Evolutionary conservation across 2,797 vertebrate genomes (phyloP), one percentile per base, ranked within the genome.

Genomic region (Sylvilagus floridanus): DNA sequence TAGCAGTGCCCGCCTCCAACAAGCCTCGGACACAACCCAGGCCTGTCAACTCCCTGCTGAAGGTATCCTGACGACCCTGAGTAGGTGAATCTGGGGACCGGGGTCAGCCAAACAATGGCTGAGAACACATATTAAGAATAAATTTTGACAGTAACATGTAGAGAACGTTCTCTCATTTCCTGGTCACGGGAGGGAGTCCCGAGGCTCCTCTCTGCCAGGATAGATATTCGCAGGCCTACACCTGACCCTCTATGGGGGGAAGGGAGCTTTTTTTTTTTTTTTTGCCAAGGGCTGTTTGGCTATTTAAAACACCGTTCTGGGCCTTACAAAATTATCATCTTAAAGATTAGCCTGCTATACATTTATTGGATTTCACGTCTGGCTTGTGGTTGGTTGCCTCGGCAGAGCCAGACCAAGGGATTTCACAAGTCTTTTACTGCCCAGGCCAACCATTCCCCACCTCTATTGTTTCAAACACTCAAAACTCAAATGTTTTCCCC

Each of bases 111-210:
- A 96, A 63, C 37, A 37, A 2, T 28, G 37, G 63, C 63, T 21
- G 28, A 90, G 69, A 89, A 83, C 30, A 66, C 26, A 42, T 57
- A 85, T 28, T 76, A 87, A 88, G 78, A 94, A 91, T 78, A 77
- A 75, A 93, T 69, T 50, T 82, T 90, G 73, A 96, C 78, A 86
- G 54, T 90, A 84, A 81, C 78, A 91, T 93, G 85, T 72, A 90
- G 60, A 24, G 82, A 93, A 30, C 57, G 6, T 66, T 84, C 60
- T 37, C 69, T 93, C 42, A 22, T 54, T 95, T 90, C 79, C 94
- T 52, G 37, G 66, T 76, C 75, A 94, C 60, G 1, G n/a, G 24
- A 42, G 81, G 66, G 32, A 54, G n/a, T n/a, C 28, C 28, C 65
- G 26, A n/a, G 73, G 30, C 28, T 54, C 30, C 54, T 75, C 26